A percentile compares a stretch with the other conserved stretches of the same genome.
These are phyloP conservation scores for Chymomyza fuscimana DNA, from an alignment of 2,888 invertebrate genomes.

Conservation along the genomic window DNA sequence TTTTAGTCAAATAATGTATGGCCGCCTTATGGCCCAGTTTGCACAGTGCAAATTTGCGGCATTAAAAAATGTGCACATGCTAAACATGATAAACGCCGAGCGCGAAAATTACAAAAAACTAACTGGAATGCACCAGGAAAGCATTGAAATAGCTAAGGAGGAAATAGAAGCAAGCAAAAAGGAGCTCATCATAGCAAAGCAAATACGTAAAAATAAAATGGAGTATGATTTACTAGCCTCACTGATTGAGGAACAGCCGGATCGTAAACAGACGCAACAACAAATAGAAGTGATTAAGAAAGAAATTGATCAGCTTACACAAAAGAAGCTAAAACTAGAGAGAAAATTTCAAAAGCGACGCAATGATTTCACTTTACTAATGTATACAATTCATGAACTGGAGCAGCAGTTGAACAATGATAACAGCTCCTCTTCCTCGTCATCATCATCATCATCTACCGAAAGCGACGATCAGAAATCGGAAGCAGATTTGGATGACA, in stretches of 20 bases:
- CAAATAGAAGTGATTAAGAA: constrained; percentile 86
- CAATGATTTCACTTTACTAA: constrained; percentile 94
- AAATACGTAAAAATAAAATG: constrained; percentile 92
- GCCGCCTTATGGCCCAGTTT: constrained; percentile 90
- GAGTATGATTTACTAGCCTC: constrained; percentile 96
- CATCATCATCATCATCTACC: constrained; percentile 75
- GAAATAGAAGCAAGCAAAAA: constrained; percentile 91
- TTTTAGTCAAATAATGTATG: constrained; percentile 85
- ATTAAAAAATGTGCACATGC: constrained; percentile 88
- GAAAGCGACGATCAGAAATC: constrained; percentile 44
- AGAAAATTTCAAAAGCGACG: constrained; percentile 89
- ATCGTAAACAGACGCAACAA: constrained; percentile 88
- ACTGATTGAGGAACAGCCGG: constrained; percentile 93
- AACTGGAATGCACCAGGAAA: constrained; percentile 87
- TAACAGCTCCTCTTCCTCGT: constrained; percentile 81
- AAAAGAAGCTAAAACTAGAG: constrained; percentile 86
- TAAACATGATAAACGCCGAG: constrained; percentile 91
- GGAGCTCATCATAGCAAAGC: constrained; percentile 90
- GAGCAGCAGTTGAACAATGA: constrained; percentile 89
- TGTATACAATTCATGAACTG: constrained; percentile 92
- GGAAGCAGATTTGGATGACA: constrained; percentile 40
- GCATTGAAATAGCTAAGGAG: constrained; percentile 88
- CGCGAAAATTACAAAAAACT: constrained; percentile 89
- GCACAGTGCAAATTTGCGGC: constrained; percentile 94
- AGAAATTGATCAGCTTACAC: constrained; percentile 86